phyloP scores from a whole-genome alignment of 2,797 vertebrate genomes.

The Channallabes apus region DNA sequence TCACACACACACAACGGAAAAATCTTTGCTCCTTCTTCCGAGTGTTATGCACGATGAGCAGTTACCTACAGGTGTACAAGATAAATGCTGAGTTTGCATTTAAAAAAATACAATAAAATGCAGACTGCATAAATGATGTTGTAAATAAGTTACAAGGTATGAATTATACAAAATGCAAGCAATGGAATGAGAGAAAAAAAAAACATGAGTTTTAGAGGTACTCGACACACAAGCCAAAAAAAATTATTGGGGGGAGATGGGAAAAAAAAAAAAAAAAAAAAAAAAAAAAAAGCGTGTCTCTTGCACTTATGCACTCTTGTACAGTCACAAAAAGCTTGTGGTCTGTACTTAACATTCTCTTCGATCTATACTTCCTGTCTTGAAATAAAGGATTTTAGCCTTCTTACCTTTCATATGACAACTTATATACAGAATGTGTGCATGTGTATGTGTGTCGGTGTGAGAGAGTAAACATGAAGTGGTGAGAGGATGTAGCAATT shows the following conservation, averaged over 20 bases:
- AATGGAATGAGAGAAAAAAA: not conserved
- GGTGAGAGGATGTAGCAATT: constrained; percentile 4
- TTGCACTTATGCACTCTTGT: no score
- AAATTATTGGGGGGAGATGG: no score
- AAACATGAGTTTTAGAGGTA: not conserved
- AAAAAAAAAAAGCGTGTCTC: no score
- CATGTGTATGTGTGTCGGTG: not conserved
- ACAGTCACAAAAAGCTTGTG: not conserved
- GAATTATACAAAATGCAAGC: not conserved
- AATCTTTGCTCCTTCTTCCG: no score
- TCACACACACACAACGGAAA: no score
- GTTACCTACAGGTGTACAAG: no score
- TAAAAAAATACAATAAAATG: not conserved
- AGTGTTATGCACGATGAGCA: not conserved
- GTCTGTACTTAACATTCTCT: constrained; percentile 13
- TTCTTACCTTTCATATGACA: not conserved
- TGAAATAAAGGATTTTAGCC: not conserved
- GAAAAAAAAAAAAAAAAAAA: no score
- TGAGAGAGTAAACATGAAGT: not conserved
- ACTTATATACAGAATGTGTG: not conserved
- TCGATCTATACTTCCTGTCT: constrained; percentile 16
- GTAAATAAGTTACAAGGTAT: not conserved
- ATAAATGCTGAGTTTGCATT: no score
- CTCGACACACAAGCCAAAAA: not conserved
- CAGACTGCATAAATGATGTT: not conserved